Conservation (phyloP, 2,888 invertebrate species). For the Monopis laevigella region DNA sequence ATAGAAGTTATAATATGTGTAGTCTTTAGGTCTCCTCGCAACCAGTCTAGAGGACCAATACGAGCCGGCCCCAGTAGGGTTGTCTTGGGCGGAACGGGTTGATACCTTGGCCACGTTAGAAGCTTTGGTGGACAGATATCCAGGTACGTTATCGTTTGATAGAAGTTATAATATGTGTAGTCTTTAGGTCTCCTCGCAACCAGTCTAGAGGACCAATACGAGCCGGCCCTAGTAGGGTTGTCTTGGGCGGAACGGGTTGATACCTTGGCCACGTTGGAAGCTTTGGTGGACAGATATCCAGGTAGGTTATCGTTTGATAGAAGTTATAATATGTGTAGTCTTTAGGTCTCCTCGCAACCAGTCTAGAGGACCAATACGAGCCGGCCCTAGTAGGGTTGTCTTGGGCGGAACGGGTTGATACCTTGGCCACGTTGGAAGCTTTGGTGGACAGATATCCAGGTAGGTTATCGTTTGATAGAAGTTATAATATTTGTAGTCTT, state of each 20-base stretch:
- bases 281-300: constrained; percentile 86
- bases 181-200: constrained; percentile 27
- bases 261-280: constrained; percentile 79
- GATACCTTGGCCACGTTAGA: constrained; percentile 82
- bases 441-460: constrained; percentile 37
- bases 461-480: too few species aligned
- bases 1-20: too few species aligned
- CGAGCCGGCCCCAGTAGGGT: constrained; percentile 75
- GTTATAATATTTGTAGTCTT: too few species aligned
- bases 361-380: constrained; percentile 75
- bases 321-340: too few species aligned
- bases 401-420: constrained; percentile 88
- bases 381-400: constrained; percentile 79
- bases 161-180: too few species aligned
- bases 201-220: constrained; percentile 73
- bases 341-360: constrained; percentile 27
- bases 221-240: constrained; percentile 77
- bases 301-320: too few species aligned
- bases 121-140: constrained; percentile 85
- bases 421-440: constrained; percentile 60
- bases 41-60: constrained; percentile 72
- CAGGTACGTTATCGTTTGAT: too few species aligned
- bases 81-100: constrained; percentile 88
- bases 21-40: constrained; percentile 25
- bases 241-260: constrained; percentile 89